phyloP scores from a whole-genome alignment of 1,140 invertebrate genomes.

The Rhopalosiphum maidis region DNA sequence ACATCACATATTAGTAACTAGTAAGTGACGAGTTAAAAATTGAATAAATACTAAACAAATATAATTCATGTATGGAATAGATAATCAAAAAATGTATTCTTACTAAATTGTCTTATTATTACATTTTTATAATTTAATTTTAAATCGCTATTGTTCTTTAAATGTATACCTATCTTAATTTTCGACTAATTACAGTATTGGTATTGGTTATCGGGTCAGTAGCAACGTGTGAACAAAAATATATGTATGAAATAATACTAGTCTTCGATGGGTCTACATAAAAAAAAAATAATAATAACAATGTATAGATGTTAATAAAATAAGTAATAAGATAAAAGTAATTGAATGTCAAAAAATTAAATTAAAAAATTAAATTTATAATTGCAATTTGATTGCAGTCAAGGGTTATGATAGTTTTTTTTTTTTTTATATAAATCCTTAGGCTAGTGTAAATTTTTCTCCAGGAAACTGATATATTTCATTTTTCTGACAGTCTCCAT shows the following conservation, averaged over 20 bases:
- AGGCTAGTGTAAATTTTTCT: neutral
- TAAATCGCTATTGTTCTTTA: too few relatives aligned
- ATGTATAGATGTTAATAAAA: conserved; percentile 10
- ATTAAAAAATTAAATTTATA: neutral
- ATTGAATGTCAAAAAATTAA: neutral
- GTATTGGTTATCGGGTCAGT: neutral
- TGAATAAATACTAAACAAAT: too few relatives aligned
- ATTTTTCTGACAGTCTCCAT: conserved; percentile 28
- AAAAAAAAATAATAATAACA: neutral
- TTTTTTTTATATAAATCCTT: neutral
- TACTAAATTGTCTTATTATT: too few relatives aligned
- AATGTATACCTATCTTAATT: too few relatives aligned
- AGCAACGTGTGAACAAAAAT: neutral
- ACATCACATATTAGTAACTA: too few relatives aligned
- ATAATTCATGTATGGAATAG: too few relatives aligned
- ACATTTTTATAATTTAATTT: too few relatives aligned
- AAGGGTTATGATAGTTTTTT: neutral
- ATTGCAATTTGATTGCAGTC: neutral
- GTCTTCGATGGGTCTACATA: neutral
- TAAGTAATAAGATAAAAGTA: neutral
- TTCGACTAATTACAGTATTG: neutral
- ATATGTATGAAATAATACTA: neutral
- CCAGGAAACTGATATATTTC: neutral
- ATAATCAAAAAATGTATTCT: too few relatives aligned
- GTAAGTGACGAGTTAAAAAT: too few relatives aligned